Conservation (phyloP, 2,113 vertebrate species). For the Desmodus rotundus region DNA sequence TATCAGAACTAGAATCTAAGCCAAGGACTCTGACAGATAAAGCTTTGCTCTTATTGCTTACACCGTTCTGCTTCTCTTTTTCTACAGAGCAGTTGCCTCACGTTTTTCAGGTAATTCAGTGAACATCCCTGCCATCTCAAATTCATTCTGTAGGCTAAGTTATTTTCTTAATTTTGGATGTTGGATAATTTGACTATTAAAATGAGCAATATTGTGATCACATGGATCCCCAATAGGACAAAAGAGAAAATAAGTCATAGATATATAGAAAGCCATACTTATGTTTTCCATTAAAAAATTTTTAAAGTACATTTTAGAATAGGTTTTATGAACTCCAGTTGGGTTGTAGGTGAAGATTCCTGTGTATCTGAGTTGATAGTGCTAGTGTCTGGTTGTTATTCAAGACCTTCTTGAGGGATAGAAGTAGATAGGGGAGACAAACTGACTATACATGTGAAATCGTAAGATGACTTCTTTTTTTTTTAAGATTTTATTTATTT, state of each 20-base stretch:
- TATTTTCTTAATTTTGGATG: background rate
- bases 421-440: background rate
- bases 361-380: background rate
- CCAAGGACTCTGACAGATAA: background rate
- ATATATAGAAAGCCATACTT: background rate
- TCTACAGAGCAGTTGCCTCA: background rate
- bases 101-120: background rate
- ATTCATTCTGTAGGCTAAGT: background rate
- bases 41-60: background rate
- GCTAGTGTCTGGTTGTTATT: background rate
- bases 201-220: background rate
- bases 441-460: background rate
- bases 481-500: too few species aligned
- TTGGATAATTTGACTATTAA: conserved; percentile 10
- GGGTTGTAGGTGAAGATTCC: background rate
- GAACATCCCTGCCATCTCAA: background rate
- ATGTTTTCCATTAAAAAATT: background rate
- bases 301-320: conserved; percentile 1
- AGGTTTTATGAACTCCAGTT: background rate
- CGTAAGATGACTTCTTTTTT: background rate
- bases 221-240: background rate
- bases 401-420: background rate
- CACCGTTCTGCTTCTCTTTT: background rate
- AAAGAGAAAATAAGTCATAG: background rate
- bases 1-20: background rate